These are phyloP conservation scores for Calephelis perditalis DNA, from an alignment of 2,888 invertebrate species.

Conservation along the genomic window DNA sequence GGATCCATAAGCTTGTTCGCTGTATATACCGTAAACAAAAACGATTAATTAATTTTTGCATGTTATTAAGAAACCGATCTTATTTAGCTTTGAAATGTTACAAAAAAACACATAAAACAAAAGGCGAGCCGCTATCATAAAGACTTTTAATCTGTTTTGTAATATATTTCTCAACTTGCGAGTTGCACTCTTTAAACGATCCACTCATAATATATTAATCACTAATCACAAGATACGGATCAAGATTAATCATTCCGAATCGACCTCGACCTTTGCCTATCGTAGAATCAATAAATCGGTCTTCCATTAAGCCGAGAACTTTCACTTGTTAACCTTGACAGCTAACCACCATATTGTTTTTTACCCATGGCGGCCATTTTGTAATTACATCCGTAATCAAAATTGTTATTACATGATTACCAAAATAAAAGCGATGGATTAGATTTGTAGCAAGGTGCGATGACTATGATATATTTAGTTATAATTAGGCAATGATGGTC, in stretches of 20 bases:
- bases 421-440: not conserved
- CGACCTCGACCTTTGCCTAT: constrained; percentile 45
- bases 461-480: too few species aligned
- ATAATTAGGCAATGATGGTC: too few species aligned
- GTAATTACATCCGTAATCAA: constrained; percentile 14
- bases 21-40: too few species aligned
- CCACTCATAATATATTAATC: constrained; percentile 26
- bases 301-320: constrained; percentile 31
- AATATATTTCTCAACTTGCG: constrained; percentile 24
- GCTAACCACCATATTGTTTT: constrained; percentile 25
- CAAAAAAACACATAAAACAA: not conserved
- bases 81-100: too few species aligned
- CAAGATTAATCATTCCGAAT: constrained; percentile 22
- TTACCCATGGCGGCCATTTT: constrained; percentile 29
- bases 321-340: constrained; percentile 44
- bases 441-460: not conserved
- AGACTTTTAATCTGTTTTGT: not conserved
- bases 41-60: too few species aligned
- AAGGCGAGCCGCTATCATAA: not conserved
- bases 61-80: too few species aligned
- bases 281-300: constrained; percentile 30
- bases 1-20: too few species aligned
- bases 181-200: constrained; percentile 18
- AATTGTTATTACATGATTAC: constrained; percentile 14
- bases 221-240: constrained; percentile 21